These are phyloP conservation scores for Hydra vulgaris DNA, from an alignment of 30 jellyfish, hydroid and myxozoan species.

Conservation along the genomic window DNA sequence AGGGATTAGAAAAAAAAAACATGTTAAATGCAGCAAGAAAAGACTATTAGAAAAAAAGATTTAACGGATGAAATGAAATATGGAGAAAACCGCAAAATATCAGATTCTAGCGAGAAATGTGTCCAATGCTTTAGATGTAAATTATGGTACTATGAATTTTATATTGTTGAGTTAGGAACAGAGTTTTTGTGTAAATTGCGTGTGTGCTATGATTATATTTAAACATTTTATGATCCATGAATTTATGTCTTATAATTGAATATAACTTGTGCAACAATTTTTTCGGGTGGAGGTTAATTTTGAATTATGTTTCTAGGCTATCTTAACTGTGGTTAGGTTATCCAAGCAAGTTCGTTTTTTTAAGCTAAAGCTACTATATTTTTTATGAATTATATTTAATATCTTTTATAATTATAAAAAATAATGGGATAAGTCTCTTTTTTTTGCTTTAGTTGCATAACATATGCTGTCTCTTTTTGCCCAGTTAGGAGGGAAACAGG, in stretches of 20 bases:
- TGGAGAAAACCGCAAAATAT: not conserved
- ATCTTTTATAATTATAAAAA: too few relatives aligned
- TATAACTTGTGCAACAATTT: not conserved
- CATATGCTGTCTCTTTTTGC: too few relatives aligned
- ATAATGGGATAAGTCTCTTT: too few relatives aligned
- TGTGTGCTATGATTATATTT: not conserved
- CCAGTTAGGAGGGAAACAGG: too few relatives aligned
- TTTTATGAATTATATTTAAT: too few relatives aligned
- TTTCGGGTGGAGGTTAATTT: not conserved
- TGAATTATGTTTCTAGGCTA: not conserved
- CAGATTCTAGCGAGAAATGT: not conserved
- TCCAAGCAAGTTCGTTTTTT: too few relatives aligned
- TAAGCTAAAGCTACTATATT: too few relatives aligned
- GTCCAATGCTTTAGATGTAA: conserved; percentile 2
- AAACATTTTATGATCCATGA: not conserved
- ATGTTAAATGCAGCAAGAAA: not conserved
- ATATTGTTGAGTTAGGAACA: conserved; percentile 4
- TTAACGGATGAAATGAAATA: not conserved
- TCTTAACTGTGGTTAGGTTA: too few relatives aligned
- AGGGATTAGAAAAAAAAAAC: too few relatives aligned
- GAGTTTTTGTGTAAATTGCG: not conserved
- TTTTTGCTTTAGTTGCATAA: too few relatives aligned
- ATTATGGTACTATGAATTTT: not conserved
- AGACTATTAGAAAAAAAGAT: not conserved
- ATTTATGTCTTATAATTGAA: not conserved